Evolutionary conservation across 2,113 vertebrate species (phyloP), one percentile per base, ranked within the genome.

Genomic region (Hassar affinis): DNA sequence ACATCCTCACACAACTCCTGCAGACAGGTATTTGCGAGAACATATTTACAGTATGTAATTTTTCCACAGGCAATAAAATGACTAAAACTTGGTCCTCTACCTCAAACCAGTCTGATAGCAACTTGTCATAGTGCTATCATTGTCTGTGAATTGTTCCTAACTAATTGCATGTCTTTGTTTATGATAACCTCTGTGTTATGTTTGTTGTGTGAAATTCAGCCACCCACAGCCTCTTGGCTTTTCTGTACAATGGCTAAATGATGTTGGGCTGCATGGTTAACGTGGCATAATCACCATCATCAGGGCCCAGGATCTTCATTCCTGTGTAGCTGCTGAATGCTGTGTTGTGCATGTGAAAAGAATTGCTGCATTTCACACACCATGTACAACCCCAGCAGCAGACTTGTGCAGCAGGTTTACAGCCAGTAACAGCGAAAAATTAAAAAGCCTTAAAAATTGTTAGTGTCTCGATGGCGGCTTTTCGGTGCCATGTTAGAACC

Each of bases 1-100:
- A 99, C 87, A 98, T 98, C 87, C 94, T 99, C 66, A 98, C 98
- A 8, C 98, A 99, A 83, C 96, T 99, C 82, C 93, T 99, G 0
- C 98, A 99, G 88, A 97, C 98, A 93, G 98, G 98, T 99, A 90
- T n/a, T 54, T 76, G 1, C 35, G 14, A 7, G 3, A 22, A 20
- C 7, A 9, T 47, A 10, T 10, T 20, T 42, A 11, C 20, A 10
- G 20, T 69, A 42, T 69, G 20, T 69, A 9, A 3, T 25, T 1
- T 69, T 9, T n/a, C 22, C 47, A 17, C 42, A n/a, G 38, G 11
- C 7, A 8, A 38, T 9, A 35, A 35, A 62, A 17, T 62, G 14
- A 30, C 4, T 2, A 69, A 42, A 20, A 62, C 38, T 0, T 22
- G 0, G 3, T 42, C 17, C 2, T 66, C 1, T 66, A 9, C 18